Percentiles rank a stretch among this genome's conserved stretches.
phyloP scores from a whole-genome alignment of 2,888 invertebrate species.

The Hyposoter didymator region DNA sequence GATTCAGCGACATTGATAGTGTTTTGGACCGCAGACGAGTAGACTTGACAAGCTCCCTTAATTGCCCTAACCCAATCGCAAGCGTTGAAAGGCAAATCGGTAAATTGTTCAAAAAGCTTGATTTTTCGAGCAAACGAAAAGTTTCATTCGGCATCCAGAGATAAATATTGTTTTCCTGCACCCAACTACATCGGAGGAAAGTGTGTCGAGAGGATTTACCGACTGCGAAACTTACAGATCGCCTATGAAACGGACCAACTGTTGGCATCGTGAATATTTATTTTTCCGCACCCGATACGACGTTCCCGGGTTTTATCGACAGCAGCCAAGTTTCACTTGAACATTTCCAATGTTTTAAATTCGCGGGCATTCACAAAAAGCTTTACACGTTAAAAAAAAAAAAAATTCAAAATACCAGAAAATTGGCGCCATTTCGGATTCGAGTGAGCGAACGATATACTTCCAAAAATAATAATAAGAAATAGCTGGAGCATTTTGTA shows the following conservation, averaged over 20 bases:
- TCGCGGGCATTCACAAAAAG: background rate
- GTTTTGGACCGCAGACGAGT: background rate
- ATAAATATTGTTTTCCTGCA: too few relatives aligned
- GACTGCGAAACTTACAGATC: background rate
- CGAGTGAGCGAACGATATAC: background rate
- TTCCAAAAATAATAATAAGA: background rate
- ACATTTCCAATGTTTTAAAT: background rate
- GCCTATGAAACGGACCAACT: background rate
- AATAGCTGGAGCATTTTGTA: background rate
- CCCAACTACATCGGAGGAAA: background rate
- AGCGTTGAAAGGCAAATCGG: too few relatives aligned
- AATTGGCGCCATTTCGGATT: background rate
- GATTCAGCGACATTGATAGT: background rate
- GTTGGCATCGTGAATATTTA: background rate
- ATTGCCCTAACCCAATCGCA: too few relatives aligned
- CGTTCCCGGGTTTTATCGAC: constrained; percentile 21
- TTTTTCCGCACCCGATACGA: background rate
- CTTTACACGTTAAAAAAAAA: background rate
- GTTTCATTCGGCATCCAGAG: too few relatives aligned
- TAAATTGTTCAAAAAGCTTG: too few relatives aligned
- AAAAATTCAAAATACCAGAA: background rate
- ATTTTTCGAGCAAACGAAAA: too few relatives aligned
- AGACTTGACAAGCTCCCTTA: background rate
- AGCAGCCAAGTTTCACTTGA: constrained; percentile 19
- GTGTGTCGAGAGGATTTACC: background rate